Conservation (phyloP, 1,140 invertebrate genomes). For the Papilio polytes region DNA sequence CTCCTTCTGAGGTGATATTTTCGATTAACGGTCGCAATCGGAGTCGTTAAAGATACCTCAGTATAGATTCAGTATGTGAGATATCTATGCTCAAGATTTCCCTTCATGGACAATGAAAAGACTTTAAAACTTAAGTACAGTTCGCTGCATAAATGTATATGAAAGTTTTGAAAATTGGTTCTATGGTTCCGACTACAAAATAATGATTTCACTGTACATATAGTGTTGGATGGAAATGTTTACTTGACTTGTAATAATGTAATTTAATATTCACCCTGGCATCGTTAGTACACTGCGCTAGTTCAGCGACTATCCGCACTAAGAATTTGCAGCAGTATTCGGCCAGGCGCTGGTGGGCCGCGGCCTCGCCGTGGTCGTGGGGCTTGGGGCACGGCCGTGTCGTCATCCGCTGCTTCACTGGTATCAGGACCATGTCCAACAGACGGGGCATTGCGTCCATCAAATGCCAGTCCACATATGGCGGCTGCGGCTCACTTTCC, state of each 20-base stretch:
- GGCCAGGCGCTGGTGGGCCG: slow-evolving; percentile 84
- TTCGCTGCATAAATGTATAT: no score
- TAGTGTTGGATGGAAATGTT: background rate
- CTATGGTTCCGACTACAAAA: no score
- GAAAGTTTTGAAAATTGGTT: no score
- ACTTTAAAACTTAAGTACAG: no score
- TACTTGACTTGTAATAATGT: background rate
- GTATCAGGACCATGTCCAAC: slow-evolving; percentile 91
- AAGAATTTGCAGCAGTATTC: slow-evolving; percentile 94
- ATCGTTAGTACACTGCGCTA: slow-evolving; percentile 89
- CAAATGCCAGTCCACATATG: slow-evolving; percentile 88
- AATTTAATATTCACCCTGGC: slow-evolving; percentile 50
- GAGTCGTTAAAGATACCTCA: no score
- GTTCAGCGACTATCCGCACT: slow-evolving; percentile 93
- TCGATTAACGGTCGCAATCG: no score
- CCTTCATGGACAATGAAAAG: no score
- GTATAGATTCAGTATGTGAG: no score
- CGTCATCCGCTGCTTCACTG: slow-evolving; percentile 87
- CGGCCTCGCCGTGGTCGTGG: slow-evolving; percentile 74
- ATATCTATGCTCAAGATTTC: no score
- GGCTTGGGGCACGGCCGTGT: slow-evolving; percentile 66
- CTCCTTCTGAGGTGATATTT: no score
- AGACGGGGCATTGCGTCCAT: slow-evolving; percentile 93
- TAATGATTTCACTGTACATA: no score
- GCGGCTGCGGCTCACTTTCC: slow-evolving; percentile 44